Conservation (phyloP, 1,140 invertebrate species). For the Drosophila jambulina region DNA sequence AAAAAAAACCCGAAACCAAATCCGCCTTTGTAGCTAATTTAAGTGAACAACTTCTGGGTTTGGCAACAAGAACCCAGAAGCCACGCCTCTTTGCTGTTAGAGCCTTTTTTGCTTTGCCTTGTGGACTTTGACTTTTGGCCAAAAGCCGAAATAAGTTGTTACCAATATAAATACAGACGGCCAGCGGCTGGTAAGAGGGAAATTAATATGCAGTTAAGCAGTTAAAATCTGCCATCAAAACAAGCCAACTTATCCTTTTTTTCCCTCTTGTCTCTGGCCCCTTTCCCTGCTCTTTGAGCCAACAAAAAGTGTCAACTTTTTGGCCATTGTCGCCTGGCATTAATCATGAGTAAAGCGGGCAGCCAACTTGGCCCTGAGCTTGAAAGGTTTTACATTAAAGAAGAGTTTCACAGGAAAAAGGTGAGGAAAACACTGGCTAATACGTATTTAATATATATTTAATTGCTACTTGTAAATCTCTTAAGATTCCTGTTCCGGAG, state of each 20-base stretch:
- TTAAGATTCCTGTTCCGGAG: neutral
- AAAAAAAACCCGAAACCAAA: neutral
- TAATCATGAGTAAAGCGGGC: constrained; percentile 37
- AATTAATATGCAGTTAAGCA: constrained; percentile 59
- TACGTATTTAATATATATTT: neutral
- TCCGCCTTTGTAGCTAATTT: constrained; percentile 41
- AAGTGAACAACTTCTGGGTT: constrained; percentile 35
- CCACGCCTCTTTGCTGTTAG: constrained; percentile 66
- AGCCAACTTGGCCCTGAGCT: constrained; percentile 14
- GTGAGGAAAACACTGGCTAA: neutral
- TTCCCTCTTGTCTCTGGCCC: neutral
- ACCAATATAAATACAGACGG: constrained; percentile 34
- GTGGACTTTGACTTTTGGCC: constrained; percentile 55
- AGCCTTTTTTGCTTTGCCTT: constrained; percentile 3
- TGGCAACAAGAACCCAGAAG: constrained; percentile 34
- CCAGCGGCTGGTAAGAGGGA: constrained; percentile 1
- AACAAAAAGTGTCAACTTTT: constrained; percentile 25
- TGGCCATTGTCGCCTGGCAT: constrained; percentile 41
- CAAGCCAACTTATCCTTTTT: constrained; percentile 17
- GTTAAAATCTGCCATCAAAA: constrained; percentile 38
- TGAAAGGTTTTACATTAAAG: neutral
- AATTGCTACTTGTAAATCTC: neutral
- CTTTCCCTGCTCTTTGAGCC: constrained; percentile 1
- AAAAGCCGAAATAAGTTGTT: constrained; percentile 59
- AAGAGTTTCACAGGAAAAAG: neutral